Conservation (phyloP, 2,888 invertebrate species). For the Andrena fulva region DNA sequence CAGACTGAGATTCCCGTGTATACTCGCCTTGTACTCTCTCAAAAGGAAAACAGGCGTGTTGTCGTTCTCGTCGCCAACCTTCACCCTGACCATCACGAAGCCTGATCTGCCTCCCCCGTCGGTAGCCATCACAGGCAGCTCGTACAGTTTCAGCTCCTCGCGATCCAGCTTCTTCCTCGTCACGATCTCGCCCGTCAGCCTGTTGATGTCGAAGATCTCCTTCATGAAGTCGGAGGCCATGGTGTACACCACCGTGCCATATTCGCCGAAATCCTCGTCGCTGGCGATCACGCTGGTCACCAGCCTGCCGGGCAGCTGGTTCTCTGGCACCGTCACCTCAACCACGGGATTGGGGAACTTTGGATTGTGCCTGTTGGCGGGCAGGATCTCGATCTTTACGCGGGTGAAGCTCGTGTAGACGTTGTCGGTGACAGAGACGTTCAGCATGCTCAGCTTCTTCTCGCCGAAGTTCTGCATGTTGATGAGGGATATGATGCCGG, state of each 20-base stretch:
- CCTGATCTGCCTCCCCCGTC: constrained; percentile 93
- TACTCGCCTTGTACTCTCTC: constrained; percentile 91
- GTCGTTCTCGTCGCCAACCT: constrained; percentile 94
- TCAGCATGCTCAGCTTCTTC: constrained; percentile 89
- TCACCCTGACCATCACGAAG: constrained; percentile 91
- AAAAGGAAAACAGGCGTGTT: constrained; percentile 92
- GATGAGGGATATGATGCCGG: constrained; percentile 89
- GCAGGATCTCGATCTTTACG: constrained; percentile 91
- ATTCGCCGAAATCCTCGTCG: constrained; percentile 93
- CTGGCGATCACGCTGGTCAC: constrained; percentile 91
- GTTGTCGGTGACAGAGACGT: constrained; percentile 98
- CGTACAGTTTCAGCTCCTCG: constrained; percentile 89
- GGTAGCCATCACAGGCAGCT: constrained; percentile 92
- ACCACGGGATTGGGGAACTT: constrained; percentile 91
- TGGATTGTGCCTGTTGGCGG: constrained; percentile 93
- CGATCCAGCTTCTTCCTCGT: constrained; percentile 91
- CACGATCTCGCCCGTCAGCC: constrained; percentile 89
- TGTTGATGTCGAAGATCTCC: constrained; percentile 91
- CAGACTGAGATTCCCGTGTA: constrained; percentile 87
- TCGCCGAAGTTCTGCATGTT: constrained; percentile 91
- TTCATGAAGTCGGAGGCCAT: constrained; percentile 91
- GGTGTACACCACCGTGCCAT: constrained; percentile 90
- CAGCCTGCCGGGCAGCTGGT: constrained; percentile 90
- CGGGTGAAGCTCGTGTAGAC: constrained; percentile 96
- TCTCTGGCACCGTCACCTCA: constrained; percentile 93